Percentiles rank a stretch among this genome's conserved stretches.
Conservation (phyloP, 2,888 invertebrate species). For the Gisinianus flammeolus region DNA sequence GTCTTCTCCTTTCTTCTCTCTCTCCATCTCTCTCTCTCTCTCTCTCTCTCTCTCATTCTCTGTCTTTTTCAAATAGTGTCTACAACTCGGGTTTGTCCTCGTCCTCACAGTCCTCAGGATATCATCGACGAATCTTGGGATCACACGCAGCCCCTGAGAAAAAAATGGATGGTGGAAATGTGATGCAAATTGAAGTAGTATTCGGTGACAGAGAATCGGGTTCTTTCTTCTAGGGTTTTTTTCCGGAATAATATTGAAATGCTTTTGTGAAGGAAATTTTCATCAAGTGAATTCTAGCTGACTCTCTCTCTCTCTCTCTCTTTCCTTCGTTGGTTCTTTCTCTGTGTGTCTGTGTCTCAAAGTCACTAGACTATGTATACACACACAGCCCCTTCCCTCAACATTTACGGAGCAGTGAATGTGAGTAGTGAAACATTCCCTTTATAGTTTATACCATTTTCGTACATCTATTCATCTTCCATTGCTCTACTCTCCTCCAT, state of each 20-base stretch:
- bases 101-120: neutral
- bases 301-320: slow-evolving; percentile 22
- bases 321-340: too few relatives aligned
- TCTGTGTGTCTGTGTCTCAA: too few relatives aligned
- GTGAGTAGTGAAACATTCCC: too few relatives aligned
- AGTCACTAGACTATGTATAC: slow-evolving; percentile 15
- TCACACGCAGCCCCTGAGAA: slow-evolving; percentile 25
- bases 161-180: slow-evolving; percentile 45
- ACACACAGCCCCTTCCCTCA: too few relatives aligned
- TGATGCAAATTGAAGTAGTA: slow-evolving; percentile 50
- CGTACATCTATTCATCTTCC: neutral
- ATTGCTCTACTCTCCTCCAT: neutral
- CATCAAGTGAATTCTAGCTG: slow-evolving; percentile 48
- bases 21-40: neutral
- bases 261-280: slow-evolving; percentile 49
- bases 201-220: slow-evolving; percentile 46
- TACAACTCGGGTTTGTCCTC: neutral
- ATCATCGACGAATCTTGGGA: neutral
- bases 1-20: neutral
- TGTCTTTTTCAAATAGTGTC: neutral
- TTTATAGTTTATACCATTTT: too few relatives aligned
- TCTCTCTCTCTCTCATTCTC: neutral
- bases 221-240: slow-evolving; percentile 40
- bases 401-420: too few relatives aligned
- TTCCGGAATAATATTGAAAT: slow-evolving; percentile 47